Evolutionary conservation across 2,888 invertebrate species (phyloP), one percentile per base, ranked within the genome.

Genomic region (Bombylius major): DNA sequence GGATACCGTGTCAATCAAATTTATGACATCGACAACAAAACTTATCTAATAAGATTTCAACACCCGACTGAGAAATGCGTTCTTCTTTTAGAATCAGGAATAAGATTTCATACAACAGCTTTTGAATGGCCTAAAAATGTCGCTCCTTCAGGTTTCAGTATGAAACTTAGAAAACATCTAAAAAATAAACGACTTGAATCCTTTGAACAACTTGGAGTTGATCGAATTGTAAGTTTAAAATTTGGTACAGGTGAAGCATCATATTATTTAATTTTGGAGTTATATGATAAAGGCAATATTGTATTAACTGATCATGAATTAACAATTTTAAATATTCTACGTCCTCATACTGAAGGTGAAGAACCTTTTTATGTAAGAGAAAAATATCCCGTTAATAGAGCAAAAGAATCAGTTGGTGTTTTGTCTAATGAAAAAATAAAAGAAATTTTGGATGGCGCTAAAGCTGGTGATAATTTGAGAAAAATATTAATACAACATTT

Each of bases 101-200:
- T 84, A 63, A 79, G 97, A 58, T 86, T 99, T 58, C 99, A 99
- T 69, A 86, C 86, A 6, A 99, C 99, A 12, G 87, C 82, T 46
- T 99, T 93, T 76, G 97, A 98, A 70, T 99, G 99, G 98, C 97
- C 98, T 0, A 99, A 99, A 76, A 95, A 94, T 79, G 81, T 86
- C 47, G 89, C 89, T 7, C 97, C 93, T 1, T 95, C 94, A 0
- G 93, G 95, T 2, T 98, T 98, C 70, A 89, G 93, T 60, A 99
- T 99, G 98, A 99, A 99, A 79, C 78, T 99, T 70, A 79, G 99
- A 53, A 99, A 99, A 75, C 99, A 99, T 75, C 77, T 99, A 47
- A 91, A 90, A 69, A 96, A 97, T 73, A 94, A 97, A 70, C 82
- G 99, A 5, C 75, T 99, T 4, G 97, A 97, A 74, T 81, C 78